Evolutionary conservation across 2,113 vertebrate genomes (phyloP).

Genomic region (Melanerpes formicivorus): DNA sequence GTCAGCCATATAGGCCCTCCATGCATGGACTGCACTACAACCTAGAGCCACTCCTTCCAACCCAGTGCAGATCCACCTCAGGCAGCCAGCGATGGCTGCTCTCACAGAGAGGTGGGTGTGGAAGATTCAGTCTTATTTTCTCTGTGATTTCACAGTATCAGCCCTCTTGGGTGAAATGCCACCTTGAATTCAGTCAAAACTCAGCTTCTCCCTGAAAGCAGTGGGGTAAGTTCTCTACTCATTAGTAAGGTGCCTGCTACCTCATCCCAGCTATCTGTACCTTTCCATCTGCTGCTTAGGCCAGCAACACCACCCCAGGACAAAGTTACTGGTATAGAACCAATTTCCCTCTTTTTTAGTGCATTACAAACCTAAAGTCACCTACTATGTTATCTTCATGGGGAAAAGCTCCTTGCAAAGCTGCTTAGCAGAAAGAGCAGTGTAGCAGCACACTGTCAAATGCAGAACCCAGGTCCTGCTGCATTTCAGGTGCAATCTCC

Average conservation of each 20-base stretch:
- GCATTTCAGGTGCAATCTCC: not conserved
- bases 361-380: not conserved
- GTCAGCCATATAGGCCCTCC: not conserved
- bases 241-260: accelerated
- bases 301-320: not conserved
- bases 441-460: not conserved
- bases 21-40: not conserved
- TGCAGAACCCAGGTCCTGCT: not conserved
- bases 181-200: not conserved
- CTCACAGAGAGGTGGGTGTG: not conserved
- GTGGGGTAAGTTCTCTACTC: not conserved
- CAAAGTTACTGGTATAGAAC: not conserved
- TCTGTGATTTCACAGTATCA: not conserved
- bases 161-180: not conserved
- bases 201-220: not conserved
- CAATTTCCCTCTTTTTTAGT: not conserved
- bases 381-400: not conserved
- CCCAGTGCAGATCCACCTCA: not conserved
- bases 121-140: not conserved
- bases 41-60: not conserved
- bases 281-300: not conserved
- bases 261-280: not conserved
- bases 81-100: not conserved
- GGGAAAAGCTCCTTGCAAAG: not conserved
- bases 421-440: not conserved